Evolutionary conservation across 2,797 vertebrate genomes (phyloP).

Genomic region (Rousettus madagascariensis): DNA sequence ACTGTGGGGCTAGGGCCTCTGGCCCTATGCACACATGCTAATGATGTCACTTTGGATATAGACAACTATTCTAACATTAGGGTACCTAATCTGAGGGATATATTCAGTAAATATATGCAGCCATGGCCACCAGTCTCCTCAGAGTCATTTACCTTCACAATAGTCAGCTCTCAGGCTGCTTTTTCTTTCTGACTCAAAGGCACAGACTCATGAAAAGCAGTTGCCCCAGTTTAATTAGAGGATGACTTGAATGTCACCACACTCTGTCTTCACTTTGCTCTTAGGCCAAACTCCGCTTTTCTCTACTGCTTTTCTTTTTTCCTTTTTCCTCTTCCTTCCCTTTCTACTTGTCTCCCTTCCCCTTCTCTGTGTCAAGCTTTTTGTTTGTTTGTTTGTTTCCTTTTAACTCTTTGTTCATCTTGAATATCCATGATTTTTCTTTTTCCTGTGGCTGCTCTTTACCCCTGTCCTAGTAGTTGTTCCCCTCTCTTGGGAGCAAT

Average conservation of each 20-base stretch:
- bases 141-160: background rate
- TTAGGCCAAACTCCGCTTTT: background rate
- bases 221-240: slow-evolving; percentile 53
- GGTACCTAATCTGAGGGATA: background rate
- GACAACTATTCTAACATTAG: slow-evolving; percentile 20
- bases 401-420: background rate
- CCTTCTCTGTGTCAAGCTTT: background rate
- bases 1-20: background rate
- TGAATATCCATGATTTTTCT: background rate
- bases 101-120: background rate
- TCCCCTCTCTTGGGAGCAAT: too few species aligned
- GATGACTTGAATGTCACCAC: background rate
- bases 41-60: background rate
- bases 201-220: background rate
- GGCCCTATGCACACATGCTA: background rate
- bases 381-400: background rate
- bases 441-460: background rate
- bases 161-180: background rate
- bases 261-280: background rate
- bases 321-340: background rate
- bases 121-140: background rate
- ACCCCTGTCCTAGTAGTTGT: background rate
- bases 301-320: background rate
- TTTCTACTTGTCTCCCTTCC: background rate
- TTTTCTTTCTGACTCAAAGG: background rate